Percentiles rank a stretch among this genome's conserved stretches.
phyloP scores from a whole-genome alignment of 2,113 vertebrate species.

The Brachyhypopomus occidentalis region DNA sequence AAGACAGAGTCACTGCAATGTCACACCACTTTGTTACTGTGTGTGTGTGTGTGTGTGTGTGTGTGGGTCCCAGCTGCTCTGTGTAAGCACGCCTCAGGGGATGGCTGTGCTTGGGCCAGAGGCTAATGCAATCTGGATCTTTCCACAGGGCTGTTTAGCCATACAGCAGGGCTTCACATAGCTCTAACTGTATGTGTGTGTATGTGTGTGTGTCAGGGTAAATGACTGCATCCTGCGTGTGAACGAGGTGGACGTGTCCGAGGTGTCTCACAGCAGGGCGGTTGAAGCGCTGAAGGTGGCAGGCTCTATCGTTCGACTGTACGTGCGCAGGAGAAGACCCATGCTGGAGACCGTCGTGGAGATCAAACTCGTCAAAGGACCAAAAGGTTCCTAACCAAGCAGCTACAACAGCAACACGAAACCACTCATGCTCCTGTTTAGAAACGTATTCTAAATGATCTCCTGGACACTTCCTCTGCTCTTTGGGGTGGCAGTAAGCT shows the following conservation, averaged over 20 bases:
- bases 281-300: conserved; percentile 95
- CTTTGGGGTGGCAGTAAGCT: too few species aligned
- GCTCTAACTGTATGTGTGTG: conserved; percentile 4
- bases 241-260: conserved; percentile 90
- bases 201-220: conserved; percentile 75
- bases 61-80: conserved; percentile 63
- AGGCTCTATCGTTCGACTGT: conserved; percentile 89
- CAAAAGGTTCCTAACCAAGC: conserved; percentile 81
- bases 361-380: conserved; percentile 95
- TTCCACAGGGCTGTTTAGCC: conserved; percentile 22
- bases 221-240: conserved; percentile 96
- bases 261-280: conserved; percentile 93
- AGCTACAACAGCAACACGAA: not conserved
- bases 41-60: conserved; percentile 29
- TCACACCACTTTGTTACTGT: conserved; percentile 9
- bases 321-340: conserved; percentile 89
- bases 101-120: conserved; percentile 55
- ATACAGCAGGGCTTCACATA: not conserved
- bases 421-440: not conserved
- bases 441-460: not conserved
- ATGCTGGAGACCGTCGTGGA: conserved; percentile 94
- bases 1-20: conserved; percentile 9
- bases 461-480: not conserved
- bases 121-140: conserved; percentile 45
- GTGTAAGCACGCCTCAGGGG: conserved; percentile 52